Base-by-base conservation (phyloP, 2,113 vertebrate species). In the Amphilophus citrinellus region DNA sequence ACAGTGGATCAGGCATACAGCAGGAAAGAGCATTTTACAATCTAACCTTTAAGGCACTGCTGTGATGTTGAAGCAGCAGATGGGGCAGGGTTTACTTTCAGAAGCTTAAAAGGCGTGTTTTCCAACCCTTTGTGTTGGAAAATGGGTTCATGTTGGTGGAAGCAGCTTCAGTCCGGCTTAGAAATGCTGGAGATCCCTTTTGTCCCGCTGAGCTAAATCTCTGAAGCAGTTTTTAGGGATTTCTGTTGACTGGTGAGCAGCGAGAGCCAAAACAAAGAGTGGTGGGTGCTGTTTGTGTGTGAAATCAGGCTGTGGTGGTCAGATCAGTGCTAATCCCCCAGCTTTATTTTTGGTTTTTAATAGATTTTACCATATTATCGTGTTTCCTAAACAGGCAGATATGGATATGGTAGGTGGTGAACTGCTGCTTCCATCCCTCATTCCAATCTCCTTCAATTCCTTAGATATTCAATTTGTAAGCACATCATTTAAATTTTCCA, bases 131-230 rank as follows among this genome's bases (percentile, higher is more conserved):
- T 61, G 71, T 80, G 77, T 13, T 56, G 18, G 35, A 65, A 42
- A 32, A 27, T 61, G 10, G 9, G 10, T 35, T 63, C 8, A 10
- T 63, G 71, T 37, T 7, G 22, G 7, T 66, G 22, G 39, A 3
- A 61, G 63, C 2, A 0, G 27, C 20, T 39, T 61, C 14, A 2
- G 56, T 47, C 61, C 8, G 3, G 53, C 66, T 79, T 61, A 11
- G 75, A 53, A 63, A 76, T 13, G 59, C 24, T 20, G 63, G 17
- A 63, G 14, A 63, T 66, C 1, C 22, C 24, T 61, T 86, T 60
- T 65, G 42, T 58, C 80, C 71, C 2, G 47, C 76, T 20, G 44
- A 80, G 77, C 53, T 80, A 32, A 84, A 78, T 18, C 77, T 80
- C 61, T 60, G 79, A 30, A 85, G 66, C 30, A 17, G 14, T 4